phyloP scores from a whole-genome alignment of 2,113 vertebrate species.

The Cephalophus harveyi region DNA sequence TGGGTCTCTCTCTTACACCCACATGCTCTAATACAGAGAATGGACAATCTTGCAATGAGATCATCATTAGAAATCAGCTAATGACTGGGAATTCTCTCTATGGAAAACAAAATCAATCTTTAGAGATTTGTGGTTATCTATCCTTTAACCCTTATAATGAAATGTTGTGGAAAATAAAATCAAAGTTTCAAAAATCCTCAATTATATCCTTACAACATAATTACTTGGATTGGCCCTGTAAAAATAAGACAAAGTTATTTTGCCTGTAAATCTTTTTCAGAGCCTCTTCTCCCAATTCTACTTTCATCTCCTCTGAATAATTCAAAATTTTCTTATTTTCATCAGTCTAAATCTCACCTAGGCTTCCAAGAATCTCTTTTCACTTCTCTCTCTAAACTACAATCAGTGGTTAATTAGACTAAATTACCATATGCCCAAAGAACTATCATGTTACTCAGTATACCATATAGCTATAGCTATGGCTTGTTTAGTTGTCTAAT shows the following conservation, averaged over 20 bases:
- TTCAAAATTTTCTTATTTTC: background rate
- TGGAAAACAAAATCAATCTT: background rate
- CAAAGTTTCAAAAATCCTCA: background rate
- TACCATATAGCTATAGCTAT: background rate
- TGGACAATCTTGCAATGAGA: background rate
- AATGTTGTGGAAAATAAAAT: background rate
- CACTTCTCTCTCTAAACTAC: background rate
- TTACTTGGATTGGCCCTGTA: background rate
- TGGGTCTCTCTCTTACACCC: background rate
- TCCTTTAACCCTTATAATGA: background rate
- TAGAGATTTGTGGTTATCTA: background rate
- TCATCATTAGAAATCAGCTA: background rate
- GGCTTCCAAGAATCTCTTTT: background rate
- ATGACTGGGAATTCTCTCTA: background rate
- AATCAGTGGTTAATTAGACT: background rate
- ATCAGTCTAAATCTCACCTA: background rate
- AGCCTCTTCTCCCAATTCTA: background rate
- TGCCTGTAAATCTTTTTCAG: background rate
- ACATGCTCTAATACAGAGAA: background rate
- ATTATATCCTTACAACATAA: background rate
- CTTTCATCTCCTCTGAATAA: background rate
- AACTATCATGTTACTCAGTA: background rate
- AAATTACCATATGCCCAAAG: background rate
- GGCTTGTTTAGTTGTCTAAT: background rate
- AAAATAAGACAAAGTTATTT: background rate